Conservation (phyloP, 2,888 invertebrate genomes). For the Alsophila aescularia region DNA sequence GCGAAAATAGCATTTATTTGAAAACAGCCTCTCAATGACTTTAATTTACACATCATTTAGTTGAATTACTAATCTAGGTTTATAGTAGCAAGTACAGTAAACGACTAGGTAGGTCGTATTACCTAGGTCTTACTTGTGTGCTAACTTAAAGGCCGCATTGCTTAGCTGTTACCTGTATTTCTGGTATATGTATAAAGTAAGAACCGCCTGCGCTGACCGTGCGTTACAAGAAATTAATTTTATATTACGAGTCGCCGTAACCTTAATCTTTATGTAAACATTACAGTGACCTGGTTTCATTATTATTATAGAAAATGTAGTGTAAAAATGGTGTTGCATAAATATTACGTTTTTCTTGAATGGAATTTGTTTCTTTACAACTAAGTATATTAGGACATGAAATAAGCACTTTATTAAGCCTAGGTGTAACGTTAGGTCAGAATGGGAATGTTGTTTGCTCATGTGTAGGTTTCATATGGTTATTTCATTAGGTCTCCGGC, state of each 20-base stretch:
- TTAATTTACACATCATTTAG: no score
- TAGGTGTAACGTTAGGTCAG: no score
- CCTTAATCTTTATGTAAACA: conserved; percentile 15
- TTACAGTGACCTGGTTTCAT: conserved; percentile 20
- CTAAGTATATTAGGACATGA: no score
- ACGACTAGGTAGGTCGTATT: background rate
- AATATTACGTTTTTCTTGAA: conserved; percentile 6
- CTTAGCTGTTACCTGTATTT: conserved; percentile 7
- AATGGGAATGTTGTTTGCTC: no score
- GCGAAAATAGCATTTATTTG: no score
- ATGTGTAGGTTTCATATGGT: no score
- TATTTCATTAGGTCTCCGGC: no score
- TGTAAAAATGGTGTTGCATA: background rate
- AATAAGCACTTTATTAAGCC: no score
- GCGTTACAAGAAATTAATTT: conserved; percentile 13
- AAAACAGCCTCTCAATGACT: no score
- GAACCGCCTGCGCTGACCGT: background rate
- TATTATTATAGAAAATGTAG: conserved; percentile 6
- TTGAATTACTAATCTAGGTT: conserved; percentile 27
- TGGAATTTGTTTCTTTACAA: background rate
- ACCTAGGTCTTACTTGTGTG: no score
- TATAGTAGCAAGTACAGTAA: conserved; percentile 13
- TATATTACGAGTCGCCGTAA: background rate
- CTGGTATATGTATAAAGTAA: conserved; percentile 7
- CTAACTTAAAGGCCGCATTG: no score